Base-by-base conservation (phyloP, 2,888 invertebrate genomes). In the Panopea generosa region DNA sequence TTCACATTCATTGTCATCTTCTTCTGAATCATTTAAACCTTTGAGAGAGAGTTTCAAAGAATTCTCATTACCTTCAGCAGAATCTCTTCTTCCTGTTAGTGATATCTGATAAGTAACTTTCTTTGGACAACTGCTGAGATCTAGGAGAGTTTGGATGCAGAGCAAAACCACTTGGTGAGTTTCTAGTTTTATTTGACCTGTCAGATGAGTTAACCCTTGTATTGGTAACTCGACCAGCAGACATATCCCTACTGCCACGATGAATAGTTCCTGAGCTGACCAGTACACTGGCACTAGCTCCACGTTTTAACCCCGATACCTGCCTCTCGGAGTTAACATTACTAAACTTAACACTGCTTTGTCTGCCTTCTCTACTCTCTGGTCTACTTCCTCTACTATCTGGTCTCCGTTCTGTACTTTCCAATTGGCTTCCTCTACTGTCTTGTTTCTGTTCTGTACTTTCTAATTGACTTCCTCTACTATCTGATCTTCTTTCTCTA, bases 1-100 rank as follows among this genome's bases (percentile, higher is more conserved):
- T 20, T n/a, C 69, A 45, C 61, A 38, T 6, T 72, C 68, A 60
- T 72, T 57, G 43, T 52, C 52, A 7, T 72, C 67, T 45, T 67
- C 65, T 47, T 79, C 78, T 20, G 75, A 76, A 38, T 66, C 72
- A 65, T 73, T 72, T 38, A 77, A 50, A 53, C 76, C 81, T 65
- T 73, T 72, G 38, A 74, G 53, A 47, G 74, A 77, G 9, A 81
- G 59, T 65, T 77, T 77, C 6, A 77, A 52, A 22, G 62, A 71
- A n/a, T 57, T 33, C 40, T 77, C 68, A 33, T 33, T 33, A 33
- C 33, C 33, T 33, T 33, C 33, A 33, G 33, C 33, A 33, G 50
- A 50, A 11, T 33, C 33, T 11, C 33, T 33, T 33, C 11, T 33
- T 33, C 6, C 33, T 11, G 4, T 33, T 11, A 33, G 11, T 33